Evolutionary conservation across 2,797 vertebrate genomes (phyloP), one percentile per base, ranked within the genome.

Genomic region (Adelosebastes latens): DNA sequence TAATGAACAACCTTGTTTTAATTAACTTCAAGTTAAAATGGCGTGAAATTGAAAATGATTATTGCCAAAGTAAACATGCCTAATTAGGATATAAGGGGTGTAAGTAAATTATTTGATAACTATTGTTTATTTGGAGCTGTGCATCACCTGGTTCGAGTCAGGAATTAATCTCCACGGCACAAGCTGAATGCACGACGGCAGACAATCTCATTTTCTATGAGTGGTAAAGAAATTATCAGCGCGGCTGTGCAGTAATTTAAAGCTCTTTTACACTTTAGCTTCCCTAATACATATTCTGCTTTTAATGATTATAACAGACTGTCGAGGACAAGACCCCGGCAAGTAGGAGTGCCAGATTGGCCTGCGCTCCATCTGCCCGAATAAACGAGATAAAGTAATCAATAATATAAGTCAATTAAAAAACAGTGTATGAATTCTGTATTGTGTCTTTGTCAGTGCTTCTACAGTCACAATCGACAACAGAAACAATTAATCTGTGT

Each of bases 11-110:
- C 91, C 91, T 84, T 95, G 92, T 94, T 96, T 96, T 96, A 96
- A 96, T 96, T 96, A 96, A 96, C 94, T 95, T 93, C 89, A 91
- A 95, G 95, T 96, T 94, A 96, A 96, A 96, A 95, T 94, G 91
- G 90, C 95, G 93, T 96, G 96, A 96, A 96, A 96, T 96, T 96
- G 94, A 95, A 96, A 95, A 92, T 94, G 94, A 95, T 95, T 94
- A 95, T 95, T 95, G 91, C 93, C 89, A 93, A 94, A 95, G 93
- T 94, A 95, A 95, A 94, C 94, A 95, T 86, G 84, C 84, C 92
- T 96, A 96, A 96, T 96, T 96, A 96, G 94, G 93, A 94, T 92
- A 95, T 93, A 94, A 95, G 93, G 89, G 90, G 86, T 85, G 82
- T 87, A 84, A 94, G 93, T 92, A 92, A 94, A 94, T 95, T 92